Conservation (phyloP, 2,797 vertebrate genomes). For the Hydrocynus forskahlii region DNA sequence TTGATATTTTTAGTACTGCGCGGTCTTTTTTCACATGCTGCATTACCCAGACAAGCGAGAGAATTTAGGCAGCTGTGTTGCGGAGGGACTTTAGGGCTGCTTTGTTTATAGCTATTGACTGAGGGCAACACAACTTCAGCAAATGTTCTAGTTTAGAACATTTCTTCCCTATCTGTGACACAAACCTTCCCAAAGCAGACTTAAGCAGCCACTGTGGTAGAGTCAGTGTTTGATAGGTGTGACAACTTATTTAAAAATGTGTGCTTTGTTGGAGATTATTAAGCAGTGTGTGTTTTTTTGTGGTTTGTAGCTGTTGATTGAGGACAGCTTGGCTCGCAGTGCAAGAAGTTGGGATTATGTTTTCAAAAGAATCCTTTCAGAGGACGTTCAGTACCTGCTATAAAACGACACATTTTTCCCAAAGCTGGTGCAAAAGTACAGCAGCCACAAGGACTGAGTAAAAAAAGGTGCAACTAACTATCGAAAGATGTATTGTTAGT, state of each 20-base stretch:
- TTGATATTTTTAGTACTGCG: conserved; percentile 63
- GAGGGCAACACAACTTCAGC: background rate
- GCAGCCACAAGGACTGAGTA: background rate
- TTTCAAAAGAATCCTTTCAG: background rate
- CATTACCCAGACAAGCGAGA: background rate
- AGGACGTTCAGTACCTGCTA: background rate
- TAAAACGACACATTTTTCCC: background rate
- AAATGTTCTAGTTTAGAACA: no score
- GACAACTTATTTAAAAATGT: background rate
- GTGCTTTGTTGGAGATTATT: background rate
- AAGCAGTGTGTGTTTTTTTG: background rate
- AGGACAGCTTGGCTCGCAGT: background rate
- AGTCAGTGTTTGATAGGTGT: background rate
- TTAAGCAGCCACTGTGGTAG: no score
- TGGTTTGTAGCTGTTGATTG: background rate
- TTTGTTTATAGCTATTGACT: conserved; percentile 12
- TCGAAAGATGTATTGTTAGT: no score
- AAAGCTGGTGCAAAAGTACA: background rate
- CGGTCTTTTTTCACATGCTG: background rate
- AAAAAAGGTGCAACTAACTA: no score
- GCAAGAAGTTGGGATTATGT: background rate
- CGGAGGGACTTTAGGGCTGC: background rate
- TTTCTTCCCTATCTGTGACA: no score
- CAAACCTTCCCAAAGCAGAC: no score
- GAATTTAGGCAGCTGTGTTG: conserved; percentile 2